A percentile compares a stretch with the other conserved stretches of the same genome.
phyloP scores from a whole-genome alignment of 2,113 vertebrate genomes.

The Malurus cyaneus region DNA sequence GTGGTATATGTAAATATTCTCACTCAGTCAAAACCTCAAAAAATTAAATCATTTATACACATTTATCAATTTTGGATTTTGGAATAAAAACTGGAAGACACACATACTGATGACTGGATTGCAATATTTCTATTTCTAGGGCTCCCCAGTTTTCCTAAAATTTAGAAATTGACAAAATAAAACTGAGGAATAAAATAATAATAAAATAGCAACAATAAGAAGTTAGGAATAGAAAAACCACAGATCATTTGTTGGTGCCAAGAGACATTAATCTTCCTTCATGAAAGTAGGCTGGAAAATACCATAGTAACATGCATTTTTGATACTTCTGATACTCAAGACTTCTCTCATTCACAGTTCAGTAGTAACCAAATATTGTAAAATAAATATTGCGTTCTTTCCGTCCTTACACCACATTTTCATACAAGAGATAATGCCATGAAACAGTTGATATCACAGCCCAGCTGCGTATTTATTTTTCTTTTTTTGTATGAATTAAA shows the following conservation, averaged over 20 bases:
- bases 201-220: neutral
- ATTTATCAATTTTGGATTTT: fast-evolving
- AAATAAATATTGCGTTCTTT: neutral
- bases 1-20: fast-evolving
- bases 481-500: neutral
- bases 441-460: neutral
- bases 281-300: neutral
- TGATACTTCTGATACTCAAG: neutral
- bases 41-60: neutral
- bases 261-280: neutral
- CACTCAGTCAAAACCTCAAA: neutral
- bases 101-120: neutral
- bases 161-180: neutral
- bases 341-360: neutral
- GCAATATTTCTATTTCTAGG: neutral
- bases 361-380: neutral
- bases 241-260: neutral
- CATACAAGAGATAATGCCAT: neutral
- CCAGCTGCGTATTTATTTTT: neutral
- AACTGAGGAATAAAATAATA: neutral
- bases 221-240: neutral
- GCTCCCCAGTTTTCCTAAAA: neutral
- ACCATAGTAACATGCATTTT: neutral
- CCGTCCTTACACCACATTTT: neutral
- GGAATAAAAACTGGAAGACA: neutral